These are phyloP conservation scores for Sitta carolinensis DNA, from an alignment of 2,797 vertebrate species.

Conservation along the genomic window DNA sequence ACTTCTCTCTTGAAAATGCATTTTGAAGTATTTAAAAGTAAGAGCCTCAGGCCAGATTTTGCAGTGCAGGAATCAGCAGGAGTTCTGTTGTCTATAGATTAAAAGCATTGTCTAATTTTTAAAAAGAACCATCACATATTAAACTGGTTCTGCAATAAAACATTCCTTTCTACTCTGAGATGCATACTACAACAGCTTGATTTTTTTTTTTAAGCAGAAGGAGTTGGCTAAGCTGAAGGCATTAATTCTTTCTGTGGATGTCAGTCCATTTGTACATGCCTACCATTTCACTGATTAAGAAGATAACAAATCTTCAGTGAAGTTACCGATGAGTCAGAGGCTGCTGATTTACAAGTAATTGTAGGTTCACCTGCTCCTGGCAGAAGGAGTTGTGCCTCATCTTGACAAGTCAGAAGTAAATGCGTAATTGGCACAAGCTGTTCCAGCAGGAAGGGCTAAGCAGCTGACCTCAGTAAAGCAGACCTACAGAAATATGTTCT, in stretches of 20 bases:
- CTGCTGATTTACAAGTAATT: conserved; percentile 36
- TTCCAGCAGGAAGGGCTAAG: not conserved
- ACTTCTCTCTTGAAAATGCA: conserved; percentile 16
- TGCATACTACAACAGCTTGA: not conserved
- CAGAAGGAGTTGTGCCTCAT: conserved; percentile 15
- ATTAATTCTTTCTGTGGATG: not conserved
- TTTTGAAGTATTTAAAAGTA: conserved; percentile 45
- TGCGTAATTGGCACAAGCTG: conserved; percentile 29
- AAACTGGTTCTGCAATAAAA: not conserved
- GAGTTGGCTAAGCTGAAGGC: not conserved
- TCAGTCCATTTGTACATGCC: conserved; percentile 29
- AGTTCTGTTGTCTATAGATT: conserved; percentile 41
- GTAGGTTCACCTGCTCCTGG: not conserved
- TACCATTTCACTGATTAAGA: conserved; percentile 20
- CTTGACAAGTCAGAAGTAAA: not conserved
- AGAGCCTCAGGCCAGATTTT: conserved; percentile 30
- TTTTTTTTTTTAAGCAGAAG: not conserved
- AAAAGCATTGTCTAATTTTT: conserved; percentile 29
- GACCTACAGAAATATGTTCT: not conserved
- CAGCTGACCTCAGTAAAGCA: not conserved
- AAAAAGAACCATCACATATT: not conserved
- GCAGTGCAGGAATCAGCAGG: not conserved
- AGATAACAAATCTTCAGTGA: conserved; percentile 38
- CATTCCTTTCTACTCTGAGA: not conserved
- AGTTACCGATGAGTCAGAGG: conserved; percentile 39